Percentiles rank a stretch among this genome's conserved stretches.
Conservation (phyloP, 2,797 vertebrate genomes). For the Leuciscus waleckii region DNA sequence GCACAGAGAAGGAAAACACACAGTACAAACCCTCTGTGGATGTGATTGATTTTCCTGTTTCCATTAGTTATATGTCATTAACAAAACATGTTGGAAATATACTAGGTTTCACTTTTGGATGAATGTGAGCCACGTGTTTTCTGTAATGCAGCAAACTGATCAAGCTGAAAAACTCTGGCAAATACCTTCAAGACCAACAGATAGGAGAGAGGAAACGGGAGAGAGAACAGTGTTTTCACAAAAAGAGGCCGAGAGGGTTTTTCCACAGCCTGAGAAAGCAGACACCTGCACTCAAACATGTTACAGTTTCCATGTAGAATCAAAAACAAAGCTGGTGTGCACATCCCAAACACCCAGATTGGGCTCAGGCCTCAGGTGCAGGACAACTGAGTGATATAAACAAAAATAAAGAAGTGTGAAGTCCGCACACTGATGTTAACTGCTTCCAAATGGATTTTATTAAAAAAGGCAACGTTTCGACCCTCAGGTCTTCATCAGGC, state of each 20-base stretch:
- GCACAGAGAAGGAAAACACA: constrained; percentile 21
- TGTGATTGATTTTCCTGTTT: constrained; percentile 8
- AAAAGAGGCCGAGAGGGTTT: background rate
- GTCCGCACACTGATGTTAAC: no score
- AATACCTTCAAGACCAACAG: constrained; percentile 28
- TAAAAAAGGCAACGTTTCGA: no score
- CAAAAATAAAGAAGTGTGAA: no score
- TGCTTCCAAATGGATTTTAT: no score
- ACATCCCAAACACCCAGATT: no score
- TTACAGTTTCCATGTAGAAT: background rate
- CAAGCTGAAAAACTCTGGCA: constrained; percentile 41
- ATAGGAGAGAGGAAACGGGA: background rate
- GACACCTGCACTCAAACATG: background rate
- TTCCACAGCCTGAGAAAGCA: constrained; percentile 23
- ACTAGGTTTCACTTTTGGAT: constrained; percentile 43
- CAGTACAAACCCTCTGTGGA: constrained; percentile 21
- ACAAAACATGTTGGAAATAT: constrained; percentile 45
- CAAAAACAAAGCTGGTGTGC: no score
- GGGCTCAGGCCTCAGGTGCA: no score
- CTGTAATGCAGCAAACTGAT: constrained; percentile 53
- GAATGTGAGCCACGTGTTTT: constrained; percentile 40
- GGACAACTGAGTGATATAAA: no score
- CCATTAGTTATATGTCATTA: constrained; percentile 32
- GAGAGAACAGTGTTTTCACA: constrained; percentile 5
- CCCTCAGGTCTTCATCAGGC: no score